Base-by-base conservation (phyloP, 2,888 invertebrate species). In the Cryptus viduatorius region DNA sequence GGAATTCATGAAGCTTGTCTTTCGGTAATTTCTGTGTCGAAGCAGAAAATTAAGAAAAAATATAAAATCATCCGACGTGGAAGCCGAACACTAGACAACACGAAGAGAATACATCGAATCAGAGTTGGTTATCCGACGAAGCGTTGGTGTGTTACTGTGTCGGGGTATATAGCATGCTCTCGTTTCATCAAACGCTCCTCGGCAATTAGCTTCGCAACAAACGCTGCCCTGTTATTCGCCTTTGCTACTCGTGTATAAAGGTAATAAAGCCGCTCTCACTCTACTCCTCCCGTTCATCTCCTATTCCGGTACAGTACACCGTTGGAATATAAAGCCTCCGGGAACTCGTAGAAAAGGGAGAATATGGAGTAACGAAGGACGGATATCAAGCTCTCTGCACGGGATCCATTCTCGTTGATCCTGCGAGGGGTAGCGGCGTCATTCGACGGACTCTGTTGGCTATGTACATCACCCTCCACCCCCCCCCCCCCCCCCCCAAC, bases 151-250 rank as follows among this genome's bases (percentile, higher is more conserved):
- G 37, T 64, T 87, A 90, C 88, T 89, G 87, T 89, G 88, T 29
- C 19, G 59, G 53, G 8, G 65, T 59, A 44, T 81, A 19, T 83
- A 85, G 79, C 84, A 85, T 87, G 89, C 88, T 91, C 89, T 90
- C 89, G 90, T 90, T 91, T 90, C 89, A 89, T 89, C 91, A 90
- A 91, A 91, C 89, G 89, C 87, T 89, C 87, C 85, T 65, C 76
- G 88, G 90, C 89, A 92, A 92, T 92, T 92, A 92, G 89, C 89
- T 87, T 80, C 83, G 90, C 88, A 91, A 92, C 90, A 91, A 91
- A 91, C 89, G 89, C 89, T 89, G 89, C 88, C 86, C 89, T 90
- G 90, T 89, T 91, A 89, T 87, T 89, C 86, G 79, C 89, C 65
- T 48, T 56, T 29, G 48, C 42, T 64, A 73, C 37, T 56, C 75